Evolutionary conservation across 2,888 invertebrate species (phyloP).

Genomic region (Loripinus fragilis): DNA sequence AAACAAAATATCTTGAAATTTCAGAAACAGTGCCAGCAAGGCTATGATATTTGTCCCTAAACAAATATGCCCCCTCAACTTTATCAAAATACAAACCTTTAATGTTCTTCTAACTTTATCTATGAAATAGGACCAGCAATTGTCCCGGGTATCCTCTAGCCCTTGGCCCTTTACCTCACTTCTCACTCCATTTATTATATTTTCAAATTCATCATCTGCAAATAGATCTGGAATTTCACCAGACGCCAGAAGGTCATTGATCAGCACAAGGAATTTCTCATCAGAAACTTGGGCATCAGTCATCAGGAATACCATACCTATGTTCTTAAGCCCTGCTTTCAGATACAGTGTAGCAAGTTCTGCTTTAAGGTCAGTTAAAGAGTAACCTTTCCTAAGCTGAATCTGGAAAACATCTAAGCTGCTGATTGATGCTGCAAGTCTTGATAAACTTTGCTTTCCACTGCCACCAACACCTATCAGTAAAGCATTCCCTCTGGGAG

Average conservation of each 20-base stretch:
- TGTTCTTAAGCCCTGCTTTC: conserved; percentile 96
- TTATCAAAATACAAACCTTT: too few species aligned
- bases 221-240: conserved; percentile 98
- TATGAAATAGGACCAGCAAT: conserved; percentile 99
- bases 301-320: conserved; percentile 97
- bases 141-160: conserved; percentile 95
- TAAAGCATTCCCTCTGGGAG: conserved; percentile 96
- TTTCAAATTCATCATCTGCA: conserved; percentile 97
- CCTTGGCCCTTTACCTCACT: conserved; percentile 88
- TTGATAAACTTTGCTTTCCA: conserved; percentile 96
- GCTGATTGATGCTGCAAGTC: conserved; percentile 96
- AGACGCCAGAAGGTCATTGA: conserved; percentile 97
- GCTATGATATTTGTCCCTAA: too few species aligned
- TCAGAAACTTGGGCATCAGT: conserved; percentile 98
- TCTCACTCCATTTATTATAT: conserved; percentile 92
- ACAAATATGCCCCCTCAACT: too few species aligned
- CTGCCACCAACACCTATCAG: conserved; percentile 98
- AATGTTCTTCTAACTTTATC: conserved; percentile 92
- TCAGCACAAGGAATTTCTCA: conserved; percentile 96
- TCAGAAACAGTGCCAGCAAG: too few species aligned
- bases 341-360: conserved; percentile 94
- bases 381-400: conserved; percentile 95
- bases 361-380: conserved; percentile 91
- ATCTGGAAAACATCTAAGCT: conserved; percentile 97
- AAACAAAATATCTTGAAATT: too few species aligned